These are phyloP conservation scores for Melanotaenia boesemani DNA, from an alignment of 2,797 vertebrate species.

Conservation along the genomic window DNA sequence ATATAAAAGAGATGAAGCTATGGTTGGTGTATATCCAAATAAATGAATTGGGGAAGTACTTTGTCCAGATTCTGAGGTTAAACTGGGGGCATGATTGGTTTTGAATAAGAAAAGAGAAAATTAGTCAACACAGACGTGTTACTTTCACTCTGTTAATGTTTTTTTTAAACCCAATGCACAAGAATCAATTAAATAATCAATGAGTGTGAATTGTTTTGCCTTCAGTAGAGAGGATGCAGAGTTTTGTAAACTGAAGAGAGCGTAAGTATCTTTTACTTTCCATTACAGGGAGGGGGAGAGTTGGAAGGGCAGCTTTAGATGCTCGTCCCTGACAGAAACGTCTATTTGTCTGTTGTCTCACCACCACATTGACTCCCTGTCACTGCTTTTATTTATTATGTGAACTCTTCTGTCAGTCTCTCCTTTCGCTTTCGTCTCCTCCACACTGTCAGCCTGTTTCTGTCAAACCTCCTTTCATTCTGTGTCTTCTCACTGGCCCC, in stretches of 20 bases:
- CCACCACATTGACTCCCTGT: constrained; percentile 64
- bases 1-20: background rate
- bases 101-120: constrained; percentile 27
- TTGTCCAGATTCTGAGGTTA: constrained; percentile 1
- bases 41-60: background rate
- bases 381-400: constrained; percentile 67
- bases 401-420: constrained; percentile 52
- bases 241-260: constrained; percentile 9
- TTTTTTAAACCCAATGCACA: constrained; percentile 3
- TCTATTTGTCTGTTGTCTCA: constrained; percentile 64
- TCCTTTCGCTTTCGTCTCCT: constrained; percentile 34
- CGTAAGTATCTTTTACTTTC: background rate
- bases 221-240: background rate
- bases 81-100: background rate
- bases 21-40: background rate
- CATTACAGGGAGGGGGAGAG: background rate
- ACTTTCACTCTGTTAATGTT: constrained; percentile 27
- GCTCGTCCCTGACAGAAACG: constrained; percentile 24
- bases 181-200: constrained; percentile 48
- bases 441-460: constrained; percentile 60
- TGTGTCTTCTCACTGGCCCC: constrained; percentile 27
- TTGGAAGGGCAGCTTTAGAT: constrained; percentile 18
- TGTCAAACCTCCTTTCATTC: constrained; percentile 60
- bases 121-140: constrained; percentile 25
- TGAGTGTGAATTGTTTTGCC: constrained; percentile 31